phyloP scores from a whole-genome alignment of 2,888 invertebrate genomes.

The Meta bourneti region DNA sequence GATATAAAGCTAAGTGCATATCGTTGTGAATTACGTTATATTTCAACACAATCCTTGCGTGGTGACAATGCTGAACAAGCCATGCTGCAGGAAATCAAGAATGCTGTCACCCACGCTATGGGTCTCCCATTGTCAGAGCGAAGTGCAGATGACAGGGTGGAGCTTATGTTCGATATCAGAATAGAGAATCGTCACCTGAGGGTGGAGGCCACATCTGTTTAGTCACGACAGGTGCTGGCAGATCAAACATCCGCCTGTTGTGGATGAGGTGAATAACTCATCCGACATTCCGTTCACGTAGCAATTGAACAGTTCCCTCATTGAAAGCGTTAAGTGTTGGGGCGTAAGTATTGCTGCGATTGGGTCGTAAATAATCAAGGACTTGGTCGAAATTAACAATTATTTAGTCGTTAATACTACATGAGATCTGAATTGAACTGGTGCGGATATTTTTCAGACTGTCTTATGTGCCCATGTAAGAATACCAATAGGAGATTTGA shows the following conservation, averaged over 20 bases:
- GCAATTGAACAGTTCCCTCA: not conserved
- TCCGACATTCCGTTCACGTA: not conserved
- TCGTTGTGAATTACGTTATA: too few species aligned
- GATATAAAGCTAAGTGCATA: too few species aligned
- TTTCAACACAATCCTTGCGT: not conserved
- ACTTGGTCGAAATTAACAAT: not conserved
- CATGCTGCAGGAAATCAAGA: not conserved
- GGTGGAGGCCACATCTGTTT: conserved; percentile 60
- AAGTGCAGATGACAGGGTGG: conserved; percentile 24
- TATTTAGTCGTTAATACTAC: not conserved
- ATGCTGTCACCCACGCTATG: too few species aligned
- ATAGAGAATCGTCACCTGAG: conserved; percentile 54
- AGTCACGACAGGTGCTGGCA: conserved; percentile 47
- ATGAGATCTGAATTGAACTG: too few species aligned
- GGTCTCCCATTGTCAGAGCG: conserved; percentile 3
- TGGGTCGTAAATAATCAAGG: not conserved
- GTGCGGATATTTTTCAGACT: too few species aligned
- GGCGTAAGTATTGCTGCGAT: not conserved
- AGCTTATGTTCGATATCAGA: conserved; percentile 37
- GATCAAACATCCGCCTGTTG: not conserved
- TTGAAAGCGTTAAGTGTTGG: not conserved
- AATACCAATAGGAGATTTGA: too few species aligned
- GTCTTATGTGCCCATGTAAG: too few species aligned
- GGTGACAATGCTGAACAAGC: not conserved
- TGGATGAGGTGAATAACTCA: conserved; percentile 26